Conservation (phyloP, 2,888 invertebrate species). For the Theretra japonica region DNA sequence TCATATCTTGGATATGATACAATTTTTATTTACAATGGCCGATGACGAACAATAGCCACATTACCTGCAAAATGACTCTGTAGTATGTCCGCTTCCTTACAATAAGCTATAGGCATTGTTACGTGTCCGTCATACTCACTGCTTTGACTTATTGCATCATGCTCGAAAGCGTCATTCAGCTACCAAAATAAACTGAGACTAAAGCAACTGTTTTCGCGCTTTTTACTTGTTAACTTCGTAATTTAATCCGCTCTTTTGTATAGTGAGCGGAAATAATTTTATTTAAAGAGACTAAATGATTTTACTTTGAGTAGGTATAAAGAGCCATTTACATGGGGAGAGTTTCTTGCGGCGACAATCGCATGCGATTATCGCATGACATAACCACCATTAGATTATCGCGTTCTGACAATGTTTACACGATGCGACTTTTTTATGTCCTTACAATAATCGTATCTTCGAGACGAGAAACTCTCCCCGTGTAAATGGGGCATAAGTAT, state of each 20-base stretch:
- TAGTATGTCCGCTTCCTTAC: constrained; percentile 24
- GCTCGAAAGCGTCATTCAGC: constrained; percentile 72
- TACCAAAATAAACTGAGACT: constrained; percentile 45
- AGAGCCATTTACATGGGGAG: no score
- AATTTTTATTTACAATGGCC: not conserved
- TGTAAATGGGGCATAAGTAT: no score
- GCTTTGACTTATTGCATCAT: constrained; percentile 68
- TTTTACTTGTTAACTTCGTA: not conserved
- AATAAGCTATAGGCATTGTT: constrained; percentile 29
- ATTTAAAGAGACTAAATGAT: not conserved
- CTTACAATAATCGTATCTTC: no score
- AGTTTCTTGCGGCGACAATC: no score
- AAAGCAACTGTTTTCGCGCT: constrained; percentile 20
- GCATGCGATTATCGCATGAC: no score
- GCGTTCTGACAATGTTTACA: no score
- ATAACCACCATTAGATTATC: no score
- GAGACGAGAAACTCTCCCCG: no score
- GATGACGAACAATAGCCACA: not conserved
- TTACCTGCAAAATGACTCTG: not conserved
- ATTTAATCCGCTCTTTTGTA: not conserved
- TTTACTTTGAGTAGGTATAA: no score
- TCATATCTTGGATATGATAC: no score
- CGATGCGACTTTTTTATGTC: no score
- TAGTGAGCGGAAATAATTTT: not conserved
- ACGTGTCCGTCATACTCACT: constrained; percentile 31